Evolutionary conservation across 2,888 invertebrate species (phyloP).

Genomic region (Augochlorella aurata): DNA sequence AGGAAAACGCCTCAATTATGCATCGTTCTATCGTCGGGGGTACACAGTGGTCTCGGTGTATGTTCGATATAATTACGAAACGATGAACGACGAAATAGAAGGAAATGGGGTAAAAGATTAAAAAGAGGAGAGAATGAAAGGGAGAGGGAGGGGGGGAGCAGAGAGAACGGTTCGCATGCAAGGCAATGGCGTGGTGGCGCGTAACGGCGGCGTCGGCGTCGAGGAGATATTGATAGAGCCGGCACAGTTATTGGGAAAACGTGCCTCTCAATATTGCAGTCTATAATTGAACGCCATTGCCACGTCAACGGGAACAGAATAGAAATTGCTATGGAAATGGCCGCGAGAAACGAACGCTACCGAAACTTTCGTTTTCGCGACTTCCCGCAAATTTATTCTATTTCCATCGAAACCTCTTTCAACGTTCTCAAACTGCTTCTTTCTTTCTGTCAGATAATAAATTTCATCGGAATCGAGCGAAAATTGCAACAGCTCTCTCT

Average conservation of each 20-base stretch:
- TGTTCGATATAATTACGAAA: slow-evolving; percentile 45
- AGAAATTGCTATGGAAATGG: slow-evolving; percentile 80
- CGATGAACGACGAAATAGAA: slow-evolving; percentile 13
- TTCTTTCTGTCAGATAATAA: no score
- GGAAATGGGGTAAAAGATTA: not conserved
- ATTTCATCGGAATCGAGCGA: no score
- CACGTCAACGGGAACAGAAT: slow-evolving; percentile 80
- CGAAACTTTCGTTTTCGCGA: not conserved
- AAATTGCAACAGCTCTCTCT: no score
- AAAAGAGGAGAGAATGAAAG: not conserved
- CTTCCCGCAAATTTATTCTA: not conserved
- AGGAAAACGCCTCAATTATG: slow-evolving; percentile 20
- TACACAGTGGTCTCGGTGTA: slow-evolving; percentile 8
- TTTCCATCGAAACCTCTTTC: not conserved
- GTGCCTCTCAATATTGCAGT: slow-evolving; percentile 79
- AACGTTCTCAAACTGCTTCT: no score
- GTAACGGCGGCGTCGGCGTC: slow-evolving; percentile 32
- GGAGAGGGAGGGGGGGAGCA: not conserved
- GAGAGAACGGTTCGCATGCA: slow-evolving; percentile 11
- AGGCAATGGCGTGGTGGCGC: slow-evolving; percentile 41
- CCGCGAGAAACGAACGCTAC: slow-evolving; percentile 24
- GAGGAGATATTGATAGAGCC: slow-evolving; percentile 64
- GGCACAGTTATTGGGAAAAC: slow-evolving; percentile 78
- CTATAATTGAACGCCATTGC: slow-evolving; percentile 80
- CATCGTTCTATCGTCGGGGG: slow-evolving; percentile 22